Percentiles rank a stretch among this genome's conserved stretches.
Evolutionary conservation across 2,113 vertebrate species (phyloP).

Genomic region (Myrmecobius fasciatus): DNA sequence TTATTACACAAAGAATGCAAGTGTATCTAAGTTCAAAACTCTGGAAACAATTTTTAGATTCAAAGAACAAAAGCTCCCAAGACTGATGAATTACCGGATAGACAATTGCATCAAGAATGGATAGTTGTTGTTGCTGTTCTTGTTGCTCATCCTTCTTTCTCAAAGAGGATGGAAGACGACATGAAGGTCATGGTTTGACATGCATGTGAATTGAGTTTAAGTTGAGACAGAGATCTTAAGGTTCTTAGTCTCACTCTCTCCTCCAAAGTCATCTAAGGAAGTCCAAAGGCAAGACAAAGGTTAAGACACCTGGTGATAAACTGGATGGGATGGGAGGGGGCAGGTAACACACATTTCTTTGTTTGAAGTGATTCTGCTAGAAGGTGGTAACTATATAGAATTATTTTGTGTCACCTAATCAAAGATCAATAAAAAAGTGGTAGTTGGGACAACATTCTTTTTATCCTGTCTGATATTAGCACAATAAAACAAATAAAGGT

Average conservation of each 20-base stretch:
- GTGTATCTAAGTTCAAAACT: slow-evolving; percentile 37
- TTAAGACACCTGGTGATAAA: too few species aligned
- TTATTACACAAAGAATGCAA: slow-evolving; percentile 16
- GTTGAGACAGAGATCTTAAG: background rate
- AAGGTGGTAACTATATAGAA: background rate
- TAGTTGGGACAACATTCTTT: background rate
- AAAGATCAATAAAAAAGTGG: background rate
- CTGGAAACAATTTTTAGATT: slow-evolving; percentile 17
- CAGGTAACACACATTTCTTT: background rate
- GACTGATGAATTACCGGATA: slow-evolving; percentile 9
- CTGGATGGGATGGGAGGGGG: too few species aligned
- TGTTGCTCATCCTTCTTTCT: background rate
- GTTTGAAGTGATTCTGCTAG: slow-evolving; percentile 8
- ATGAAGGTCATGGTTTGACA: background rate
- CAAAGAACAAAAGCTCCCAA: slow-evolving; percentile 18
- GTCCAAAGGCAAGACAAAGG: background rate
- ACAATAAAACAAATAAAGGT: background rate
- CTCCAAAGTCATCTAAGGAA: background rate
- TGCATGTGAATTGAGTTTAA: background rate
- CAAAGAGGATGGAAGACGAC: too few species aligned
- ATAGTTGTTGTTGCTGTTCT: too few species aligned
- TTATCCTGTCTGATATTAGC: slow-evolving; percentile 4
- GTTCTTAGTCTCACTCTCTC: background rate
- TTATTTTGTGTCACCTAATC: background rate
- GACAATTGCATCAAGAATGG: background rate